Conservation (phyloP, 2,113 vertebrate species). For the Pomatostomus ruficeps region DNA sequence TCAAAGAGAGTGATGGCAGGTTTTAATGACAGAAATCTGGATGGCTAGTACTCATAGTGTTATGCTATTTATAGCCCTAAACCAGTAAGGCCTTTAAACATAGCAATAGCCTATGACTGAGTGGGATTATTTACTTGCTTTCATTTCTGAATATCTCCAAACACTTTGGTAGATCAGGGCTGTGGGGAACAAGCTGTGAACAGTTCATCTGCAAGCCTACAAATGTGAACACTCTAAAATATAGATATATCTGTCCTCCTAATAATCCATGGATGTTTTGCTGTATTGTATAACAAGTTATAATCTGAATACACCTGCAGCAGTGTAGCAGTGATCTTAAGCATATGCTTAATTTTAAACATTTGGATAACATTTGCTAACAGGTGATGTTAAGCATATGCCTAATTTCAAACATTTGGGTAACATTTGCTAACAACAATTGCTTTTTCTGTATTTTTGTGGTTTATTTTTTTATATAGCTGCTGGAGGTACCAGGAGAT, state of each 20-base stretch:
- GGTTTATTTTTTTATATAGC: background rate
- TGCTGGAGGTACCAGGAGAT: background rate
- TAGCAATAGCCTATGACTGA: background rate
- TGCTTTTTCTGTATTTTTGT: background rate
- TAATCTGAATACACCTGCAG: background rate
- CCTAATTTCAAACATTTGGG: background rate
- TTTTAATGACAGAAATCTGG: background rate
- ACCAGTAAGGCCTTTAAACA: background rate
- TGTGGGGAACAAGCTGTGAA: background rate
- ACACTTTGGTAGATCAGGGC: background rate
- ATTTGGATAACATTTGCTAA: background rate
- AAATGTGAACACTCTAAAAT: background rate
- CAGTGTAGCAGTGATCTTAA: background rate
- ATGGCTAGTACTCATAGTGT: accelerated
- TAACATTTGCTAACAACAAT: background rate
- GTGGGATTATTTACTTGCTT: background rate
- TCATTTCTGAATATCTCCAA: background rate
- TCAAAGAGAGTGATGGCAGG: background rate
- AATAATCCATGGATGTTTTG: background rate
- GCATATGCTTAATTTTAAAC: background rate
- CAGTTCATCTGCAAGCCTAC: background rate
- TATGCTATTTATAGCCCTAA: background rate
- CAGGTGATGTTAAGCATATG: background rate
- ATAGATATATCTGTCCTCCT: background rate
- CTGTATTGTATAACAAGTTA: background rate